phyloP scores from a whole-genome alignment of 2,797 vertebrate genomes.

The Sebastes miniatus region DNA sequence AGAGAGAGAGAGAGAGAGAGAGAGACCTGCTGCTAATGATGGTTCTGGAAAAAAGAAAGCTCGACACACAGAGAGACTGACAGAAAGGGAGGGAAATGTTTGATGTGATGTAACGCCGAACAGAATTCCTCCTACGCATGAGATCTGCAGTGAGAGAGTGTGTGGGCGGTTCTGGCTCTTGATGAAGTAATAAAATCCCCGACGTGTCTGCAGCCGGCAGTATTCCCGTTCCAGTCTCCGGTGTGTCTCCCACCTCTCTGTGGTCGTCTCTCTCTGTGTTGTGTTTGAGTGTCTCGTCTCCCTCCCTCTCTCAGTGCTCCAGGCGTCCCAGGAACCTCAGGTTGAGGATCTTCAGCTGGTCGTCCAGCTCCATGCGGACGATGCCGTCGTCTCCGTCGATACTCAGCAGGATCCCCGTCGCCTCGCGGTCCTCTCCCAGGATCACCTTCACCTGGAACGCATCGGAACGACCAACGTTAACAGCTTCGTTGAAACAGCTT shows the following conservation, averaged over 20 bases:
- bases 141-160: too few species aligned
- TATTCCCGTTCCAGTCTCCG: not conserved
- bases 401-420: conserved; percentile 90
- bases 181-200: not conserved
- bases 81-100: not conserved
- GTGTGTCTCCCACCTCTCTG: not conserved
- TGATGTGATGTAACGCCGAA: too few species aligned
- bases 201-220: not conserved
- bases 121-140: too few species aligned
- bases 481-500: too few species aligned
- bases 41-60: not conserved
- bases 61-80: not conserved
- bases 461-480: too few species aligned
- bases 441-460: conserved; percentile 91
- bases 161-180: not conserved
- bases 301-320: conserved; percentile 79
- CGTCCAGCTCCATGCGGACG: conserved; percentile 92
- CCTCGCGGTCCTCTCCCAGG: conserved; percentile 92
- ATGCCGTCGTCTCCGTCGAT: conserved; percentile 95
- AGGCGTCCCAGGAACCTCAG: conserved; percentile 92
- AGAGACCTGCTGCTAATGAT: not conserved
- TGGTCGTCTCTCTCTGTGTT: not conserved
- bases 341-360: conserved; percentile 95
- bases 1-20: too few species aligned
- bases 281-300: not conserved